Percentiles rank a stretch among this genome's conserved stretches.
Conservation (phyloP, 2,113 vertebrate species). For the Paralichthys olivaceus region DNA sequence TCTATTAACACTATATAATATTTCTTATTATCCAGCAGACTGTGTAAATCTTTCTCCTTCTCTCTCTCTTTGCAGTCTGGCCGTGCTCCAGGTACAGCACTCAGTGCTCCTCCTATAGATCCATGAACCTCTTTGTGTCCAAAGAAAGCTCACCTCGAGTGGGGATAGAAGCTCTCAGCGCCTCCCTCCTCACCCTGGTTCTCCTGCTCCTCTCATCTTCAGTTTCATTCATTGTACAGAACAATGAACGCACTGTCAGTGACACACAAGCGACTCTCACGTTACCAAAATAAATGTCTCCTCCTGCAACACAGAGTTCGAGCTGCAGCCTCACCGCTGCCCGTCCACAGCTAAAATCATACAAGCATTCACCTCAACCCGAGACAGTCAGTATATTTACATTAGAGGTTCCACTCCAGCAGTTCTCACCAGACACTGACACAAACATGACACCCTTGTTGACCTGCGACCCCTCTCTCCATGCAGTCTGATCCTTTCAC, state of each 20-base stretch:
- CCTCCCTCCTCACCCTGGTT: constrained; percentile 7
- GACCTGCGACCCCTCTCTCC: constrained; percentile 48
- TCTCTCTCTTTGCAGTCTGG: constrained; percentile 10
- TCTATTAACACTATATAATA: background rate
- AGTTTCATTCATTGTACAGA: constrained; percentile 13
- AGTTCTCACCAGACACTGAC: constrained; percentile 59
- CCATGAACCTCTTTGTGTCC: constrained; percentile 24
- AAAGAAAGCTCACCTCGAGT: constrained; percentile 8
- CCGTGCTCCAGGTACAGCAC: constrained; percentile 13
- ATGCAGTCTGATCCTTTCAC: constrained; percentile 41
- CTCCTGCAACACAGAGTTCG: constrained; percentile 3
- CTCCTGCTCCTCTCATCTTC: constrained; percentile 18
- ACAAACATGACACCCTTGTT: constrained; percentile 55
- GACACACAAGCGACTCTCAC: constrained; percentile 37
- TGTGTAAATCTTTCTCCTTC: constrained; percentile 13
- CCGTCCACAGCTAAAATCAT: background rate
- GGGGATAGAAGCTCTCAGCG: constrained; percentile 40
- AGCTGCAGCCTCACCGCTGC: background rate
- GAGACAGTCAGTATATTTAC: constrained; percentile 47
- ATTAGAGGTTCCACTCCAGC: constrained; percentile 36
- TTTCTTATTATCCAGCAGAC: background rate
- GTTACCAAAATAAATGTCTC: constrained; percentile 38
- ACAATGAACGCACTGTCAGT: constrained; percentile 51
- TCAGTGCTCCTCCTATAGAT: constrained; percentile 3
- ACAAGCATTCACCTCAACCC: constrained; percentile 39